Evolutionary conservation across 2,113 vertebrate species (phyloP).

Genomic region (Hyperopisus bebe): DNA sequence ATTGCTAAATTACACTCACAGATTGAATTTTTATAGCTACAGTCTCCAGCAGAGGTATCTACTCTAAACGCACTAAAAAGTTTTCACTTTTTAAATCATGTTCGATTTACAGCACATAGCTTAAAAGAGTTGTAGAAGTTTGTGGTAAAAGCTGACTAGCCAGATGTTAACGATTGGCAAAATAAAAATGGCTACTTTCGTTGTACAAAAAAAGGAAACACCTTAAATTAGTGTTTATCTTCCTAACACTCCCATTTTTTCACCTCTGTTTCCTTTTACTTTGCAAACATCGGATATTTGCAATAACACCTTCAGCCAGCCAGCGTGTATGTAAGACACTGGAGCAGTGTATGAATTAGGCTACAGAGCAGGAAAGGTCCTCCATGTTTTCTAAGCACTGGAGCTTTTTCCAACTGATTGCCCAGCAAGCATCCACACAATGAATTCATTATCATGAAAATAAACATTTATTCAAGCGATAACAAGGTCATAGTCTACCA

Average conservation of each 20-base stretch:
- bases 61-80: not conserved
- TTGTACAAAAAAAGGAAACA: not conserved
- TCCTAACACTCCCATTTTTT: not conserved
- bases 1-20: conserved; percentile 47
- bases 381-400: not conserved
- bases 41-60: not conserved
- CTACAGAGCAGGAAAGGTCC: not conserved
- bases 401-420: not conserved
- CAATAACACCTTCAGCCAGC: not conserved
- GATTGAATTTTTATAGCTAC: conserved; percentile 38
- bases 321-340: not conserved
- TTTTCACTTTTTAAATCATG: not conserved
- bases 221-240: not conserved
- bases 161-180: not conserved
- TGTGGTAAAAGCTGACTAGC: not conserved
- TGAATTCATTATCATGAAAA: conserved; percentile 3
- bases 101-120: not conserved
- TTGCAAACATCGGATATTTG: not conserved
- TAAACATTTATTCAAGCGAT: not conserved
- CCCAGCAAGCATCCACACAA: not conserved
- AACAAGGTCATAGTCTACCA: not conserved
- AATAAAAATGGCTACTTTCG: not conserved
- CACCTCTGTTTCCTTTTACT: not conserved
- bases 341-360: not conserved
- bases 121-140: not conserved